Evolutionary conservation across 2,797 vertebrate genomes (phyloP).

Genomic region (Dermochelys coriacea): DNA sequence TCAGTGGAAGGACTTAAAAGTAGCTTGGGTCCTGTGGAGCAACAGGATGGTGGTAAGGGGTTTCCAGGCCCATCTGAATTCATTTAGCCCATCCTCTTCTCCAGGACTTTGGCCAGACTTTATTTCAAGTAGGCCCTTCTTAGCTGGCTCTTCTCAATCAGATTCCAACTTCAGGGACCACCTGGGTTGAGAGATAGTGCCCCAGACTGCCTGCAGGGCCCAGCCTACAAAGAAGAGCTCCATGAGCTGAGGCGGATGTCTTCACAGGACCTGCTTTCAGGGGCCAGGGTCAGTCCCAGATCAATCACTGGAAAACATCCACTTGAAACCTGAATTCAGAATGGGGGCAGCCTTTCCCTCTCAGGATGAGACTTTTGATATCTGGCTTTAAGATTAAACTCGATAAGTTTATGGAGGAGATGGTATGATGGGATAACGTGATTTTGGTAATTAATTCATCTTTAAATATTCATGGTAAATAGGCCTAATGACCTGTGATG

Average conservation of each 20-base stretch:
- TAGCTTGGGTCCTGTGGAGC: neutral
- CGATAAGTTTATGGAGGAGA: too few relatives aligned
- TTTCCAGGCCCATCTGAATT: neutral
- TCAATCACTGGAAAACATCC: constrained; percentile 61
- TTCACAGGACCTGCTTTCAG: neutral
- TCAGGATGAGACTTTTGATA: constrained; percentile 70
- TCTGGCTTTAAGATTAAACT: too few relatives aligned
- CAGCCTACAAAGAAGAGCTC: neutral
- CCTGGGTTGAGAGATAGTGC: neutral
- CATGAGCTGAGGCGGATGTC: neutral
- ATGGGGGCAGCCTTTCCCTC: constrained; percentile 47
- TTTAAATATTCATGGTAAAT: too few relatives aligned
- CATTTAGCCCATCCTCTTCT: neutral
- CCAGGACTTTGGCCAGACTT: neutral
- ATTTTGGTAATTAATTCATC: too few relatives aligned
- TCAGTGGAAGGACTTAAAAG: neutral
- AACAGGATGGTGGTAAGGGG: neutral
- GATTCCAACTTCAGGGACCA: neutral
- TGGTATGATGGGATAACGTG: too few relatives aligned
- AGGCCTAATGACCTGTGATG: too few relatives aligned
- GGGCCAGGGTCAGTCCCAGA: constrained; percentile 12
- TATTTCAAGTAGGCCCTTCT: neutral
- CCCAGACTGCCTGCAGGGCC: neutral
- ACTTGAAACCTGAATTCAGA: constrained; percentile 54
- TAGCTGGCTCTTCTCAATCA: neutral